Conservation (phyloP, 2,113 vertebrate genomes). For the Nansenia antarctica region DNA sequence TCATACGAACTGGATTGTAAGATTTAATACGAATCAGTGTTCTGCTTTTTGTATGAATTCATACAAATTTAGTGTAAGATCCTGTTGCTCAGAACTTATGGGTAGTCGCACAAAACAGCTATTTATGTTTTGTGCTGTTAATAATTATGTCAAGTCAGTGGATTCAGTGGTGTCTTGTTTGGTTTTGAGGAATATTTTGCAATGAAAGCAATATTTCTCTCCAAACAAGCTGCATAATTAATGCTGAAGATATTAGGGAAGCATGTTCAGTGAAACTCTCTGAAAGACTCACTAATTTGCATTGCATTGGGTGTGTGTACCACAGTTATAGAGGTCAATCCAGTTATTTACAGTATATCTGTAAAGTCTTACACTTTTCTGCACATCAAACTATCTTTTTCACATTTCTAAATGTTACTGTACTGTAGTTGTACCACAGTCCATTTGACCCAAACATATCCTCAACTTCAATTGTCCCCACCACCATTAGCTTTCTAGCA, state of each 20-base stretch:
- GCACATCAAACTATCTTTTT: too few relatives aligned
- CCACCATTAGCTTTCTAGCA: too few relatives aligned
- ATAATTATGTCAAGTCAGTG: conserved; percentile 4
- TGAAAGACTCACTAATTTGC: not conserved
- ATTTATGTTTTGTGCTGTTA: conserved; percentile 7
- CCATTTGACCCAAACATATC: too few relatives aligned
- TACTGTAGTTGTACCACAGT: too few relatives aligned
- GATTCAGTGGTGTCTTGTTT: not conserved
- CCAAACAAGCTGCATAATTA: conserved; percentile 35
- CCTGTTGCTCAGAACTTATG: not conserved
- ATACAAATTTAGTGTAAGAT: too few relatives aligned
- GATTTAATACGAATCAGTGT: too few relatives aligned
- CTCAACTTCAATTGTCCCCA: too few relatives aligned
- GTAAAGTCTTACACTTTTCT: too few relatives aligned
- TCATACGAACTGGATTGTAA: too few relatives aligned
- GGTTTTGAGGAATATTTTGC: conserved; percentile 18
- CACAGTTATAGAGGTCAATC: not conserved
- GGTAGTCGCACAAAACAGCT: conserved; percentile 5
- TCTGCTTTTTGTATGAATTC: too few relatives aligned
- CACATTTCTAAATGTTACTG: too few relatives aligned
- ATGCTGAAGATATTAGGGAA: conserved; percentile 11
- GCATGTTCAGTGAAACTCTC: not conserved
- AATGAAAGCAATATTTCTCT: conserved; percentile 21
- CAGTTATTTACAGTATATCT: too few relatives aligned
- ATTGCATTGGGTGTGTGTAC: not conserved